Evolutionary conservation across 2,888 invertebrate genomes (phyloP), one percentile per base, ranked within the genome.

Genomic region (Melinaea menophilus): DNA sequence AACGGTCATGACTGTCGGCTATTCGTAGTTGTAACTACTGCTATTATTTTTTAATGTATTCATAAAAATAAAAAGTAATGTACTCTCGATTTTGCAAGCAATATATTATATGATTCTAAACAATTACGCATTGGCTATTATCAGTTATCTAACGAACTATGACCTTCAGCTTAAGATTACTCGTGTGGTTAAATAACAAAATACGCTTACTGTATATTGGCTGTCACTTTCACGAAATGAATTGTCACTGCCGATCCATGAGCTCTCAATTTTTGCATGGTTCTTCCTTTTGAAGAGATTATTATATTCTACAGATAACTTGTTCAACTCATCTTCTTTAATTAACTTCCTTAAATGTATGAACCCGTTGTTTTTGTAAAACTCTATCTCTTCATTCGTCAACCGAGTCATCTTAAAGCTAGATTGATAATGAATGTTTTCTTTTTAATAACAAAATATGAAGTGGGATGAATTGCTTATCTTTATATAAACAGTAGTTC

Each of bases 361-460:
- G 71, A 84, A 93, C 0, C 93, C 93, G 73, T 93, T 92, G 4
- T 91, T 84, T 46, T 83, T 73, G 75, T 91, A 93, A 71, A 89
- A 92, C 56, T 82, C 59, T 51, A 86, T 86, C 73, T 93, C 86
- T 34, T 91, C 82, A 9, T 74, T 57, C 1, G 90, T 90, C 22
- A 93, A 73, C 33, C 70, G 71, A n/a, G 71, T 80, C 86, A 86
- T 86, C 13, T 5, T 61, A 45, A 45, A 51, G 31, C 31, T 31
- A 31, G 7, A 7, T 51, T 22, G 31, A 4, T 31, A 31, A 7
- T 51, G 7, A 41, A 9, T 9, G 41, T 41, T 41, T 41, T 41
- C 9, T 37, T 37, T 5, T 37, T 9, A 5, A 9, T 41, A 9
- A 41, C 9, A 41, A 41, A 9, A 41, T 5, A 41, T 9, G 41